phyloP scores from a whole-genome alignment of 2,888 invertebrate genomes.

The Zaprionus lineosus region DNA sequence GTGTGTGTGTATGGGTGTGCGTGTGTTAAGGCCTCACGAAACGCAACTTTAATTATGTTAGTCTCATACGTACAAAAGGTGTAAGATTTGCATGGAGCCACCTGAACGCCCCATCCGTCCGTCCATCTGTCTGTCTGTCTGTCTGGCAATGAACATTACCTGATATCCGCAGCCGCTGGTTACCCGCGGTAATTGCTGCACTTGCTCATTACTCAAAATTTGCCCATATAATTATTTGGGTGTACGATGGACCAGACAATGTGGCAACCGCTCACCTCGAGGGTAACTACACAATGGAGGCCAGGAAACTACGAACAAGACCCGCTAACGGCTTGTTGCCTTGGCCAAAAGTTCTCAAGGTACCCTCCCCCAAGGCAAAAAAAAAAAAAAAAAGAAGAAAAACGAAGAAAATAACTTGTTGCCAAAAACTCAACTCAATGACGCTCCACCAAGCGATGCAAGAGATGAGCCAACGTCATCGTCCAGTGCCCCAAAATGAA shows the following conservation, averaged over 20 bases:
- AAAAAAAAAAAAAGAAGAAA: too few relatives aligned
- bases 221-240: conserved; percentile 71
- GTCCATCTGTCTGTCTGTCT: too few relatives aligned
- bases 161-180: conserved; percentile 20
- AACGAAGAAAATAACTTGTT: conserved; percentile 14
- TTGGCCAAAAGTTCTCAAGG: conserved; percentile 50
- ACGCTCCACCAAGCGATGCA: too few relatives aligned
- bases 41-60: conserved; percentile 58
- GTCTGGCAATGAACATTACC: too few relatives aligned
- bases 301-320: conserved; percentile 38
- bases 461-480: conserved; percentile 33
- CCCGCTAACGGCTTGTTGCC: conserved; percentile 20
- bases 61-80: too few relatives aligned
- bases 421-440: conserved; percentile 46
- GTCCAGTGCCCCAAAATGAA: conserved; percentile 61
- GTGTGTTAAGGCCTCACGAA: conserved; percentile 52
- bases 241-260: conserved; percentile 45
- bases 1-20: conserved; percentile 18
- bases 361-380: too few relatives aligned
- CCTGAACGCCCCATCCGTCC: too few relatives aligned
- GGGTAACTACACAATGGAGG: conserved; percentile 26
- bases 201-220: conserved; percentile 67
- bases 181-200: conserved; percentile 56
- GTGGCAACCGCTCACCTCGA: conserved; percentile 3
- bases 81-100: too few relatives aligned